Conservation (phyloP, 2,113 vertebrate genomes). For the Boulengeromyrus knoepffleri region DNA sequence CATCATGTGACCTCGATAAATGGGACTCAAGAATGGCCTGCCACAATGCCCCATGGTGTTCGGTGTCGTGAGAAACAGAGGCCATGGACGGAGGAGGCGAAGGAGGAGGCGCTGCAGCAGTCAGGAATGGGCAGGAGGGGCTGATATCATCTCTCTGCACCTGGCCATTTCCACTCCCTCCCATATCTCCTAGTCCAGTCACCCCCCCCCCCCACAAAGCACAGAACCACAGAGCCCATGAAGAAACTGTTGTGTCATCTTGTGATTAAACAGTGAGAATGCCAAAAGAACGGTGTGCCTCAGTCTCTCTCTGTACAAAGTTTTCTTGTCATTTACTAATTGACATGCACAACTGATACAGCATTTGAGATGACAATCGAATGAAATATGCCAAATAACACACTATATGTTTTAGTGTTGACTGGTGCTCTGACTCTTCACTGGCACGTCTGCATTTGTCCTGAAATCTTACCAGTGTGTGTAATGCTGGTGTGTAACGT, state of each 20-base stretch:
- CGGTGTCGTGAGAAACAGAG: conserved; percentile 37
- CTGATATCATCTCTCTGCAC: conserved; percentile 2
- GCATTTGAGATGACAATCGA: not conserved
- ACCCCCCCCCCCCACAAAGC: not conserved
- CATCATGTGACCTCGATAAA: conserved; percentile 34
- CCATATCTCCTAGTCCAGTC: not conserved
- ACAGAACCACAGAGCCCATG: not conserved
- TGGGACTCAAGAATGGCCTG: conserved; percentile 17
- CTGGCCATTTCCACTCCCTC: not conserved
- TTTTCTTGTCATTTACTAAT: not conserved
- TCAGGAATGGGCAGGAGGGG: not conserved
- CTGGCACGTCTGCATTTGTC: not conserved
- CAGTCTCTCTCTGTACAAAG: not conserved
- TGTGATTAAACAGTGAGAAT: not conserved
- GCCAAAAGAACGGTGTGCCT: not conserved
- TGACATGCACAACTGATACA: not conserved
- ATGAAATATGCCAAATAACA: not conserved
- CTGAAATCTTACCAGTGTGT: not conserved
- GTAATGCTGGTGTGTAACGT: not conserved
- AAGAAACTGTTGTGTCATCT: not conserved
- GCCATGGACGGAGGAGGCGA: conserved; percentile 3
- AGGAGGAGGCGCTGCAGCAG: not conserved
- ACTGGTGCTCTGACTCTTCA: not conserved
- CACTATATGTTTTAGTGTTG: not conserved
- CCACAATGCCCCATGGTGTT: conserved; percentile 32